Conservation (phyloP, 2,888 invertebrate species). For the Chrysina gloriosa region DNA sequence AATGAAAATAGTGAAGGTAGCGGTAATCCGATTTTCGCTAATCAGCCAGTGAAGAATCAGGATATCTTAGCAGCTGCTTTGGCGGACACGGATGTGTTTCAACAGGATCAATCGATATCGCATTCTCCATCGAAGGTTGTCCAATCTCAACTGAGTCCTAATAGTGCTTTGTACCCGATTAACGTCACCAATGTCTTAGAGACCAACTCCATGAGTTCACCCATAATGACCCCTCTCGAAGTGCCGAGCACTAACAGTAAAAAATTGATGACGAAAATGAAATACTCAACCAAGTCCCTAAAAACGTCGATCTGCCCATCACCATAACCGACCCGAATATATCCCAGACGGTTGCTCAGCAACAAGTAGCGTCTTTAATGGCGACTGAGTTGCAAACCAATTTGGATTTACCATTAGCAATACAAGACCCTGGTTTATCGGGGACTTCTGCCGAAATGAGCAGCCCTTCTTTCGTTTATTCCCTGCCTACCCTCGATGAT, state of each 20-base stretch:
- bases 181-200: conserved; percentile 75
- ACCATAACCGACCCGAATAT: conserved; percentile 82
- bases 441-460: conserved; percentile 59
- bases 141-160: conserved; percentile 70
- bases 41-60: conserved; percentile 66
- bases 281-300: conserved; percentile 68
- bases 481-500: conserved; percentile 60
- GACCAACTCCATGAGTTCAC: conserved; percentile 81
- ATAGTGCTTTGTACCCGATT: conserved; percentile 71
- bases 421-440: conserved; percentile 75
- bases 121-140: conserved; percentile 63
- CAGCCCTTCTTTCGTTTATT: conserved; percentile 61
- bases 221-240: conserved; percentile 86
- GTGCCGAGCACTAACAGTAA: conserved; percentile 69
- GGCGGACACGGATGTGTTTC: conserved; percentile 80
- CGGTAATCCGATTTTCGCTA: conserved; percentile 59
- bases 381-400: conserved; percentile 58
- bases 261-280: conserved; percentile 61
- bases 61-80: conserved; percentile 82
- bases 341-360: conserved; percentile 67
- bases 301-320: conserved; percentile 79
- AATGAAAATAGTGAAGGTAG: conserved; percentile 53
- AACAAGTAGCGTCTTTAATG: conserved; percentile 59
- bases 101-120: conserved; percentile 64
- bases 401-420: conserved; percentile 77